Evolutionary conservation across 2,113 vertebrate genomes (phyloP).

Genomic region (Phoenicopterus ruber): DNA sequence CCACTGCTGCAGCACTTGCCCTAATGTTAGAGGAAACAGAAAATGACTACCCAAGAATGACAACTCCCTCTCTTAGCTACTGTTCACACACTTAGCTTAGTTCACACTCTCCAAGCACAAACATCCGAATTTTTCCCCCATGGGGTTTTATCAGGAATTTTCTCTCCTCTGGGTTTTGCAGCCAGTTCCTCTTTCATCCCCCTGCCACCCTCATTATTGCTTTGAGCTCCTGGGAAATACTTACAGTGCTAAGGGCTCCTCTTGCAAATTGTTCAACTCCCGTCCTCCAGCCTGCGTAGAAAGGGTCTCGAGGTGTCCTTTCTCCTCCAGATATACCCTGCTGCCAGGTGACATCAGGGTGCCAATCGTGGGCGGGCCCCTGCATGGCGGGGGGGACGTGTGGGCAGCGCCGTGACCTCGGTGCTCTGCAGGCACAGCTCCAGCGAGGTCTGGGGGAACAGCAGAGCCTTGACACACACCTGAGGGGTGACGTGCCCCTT

Average conservation of each 20-base stretch:
- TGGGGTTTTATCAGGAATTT: background rate
- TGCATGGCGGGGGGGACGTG: rapidly evolving
- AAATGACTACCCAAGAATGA: background rate
- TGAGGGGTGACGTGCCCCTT: background rate
- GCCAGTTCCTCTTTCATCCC: background rate
- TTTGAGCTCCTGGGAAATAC: slow-evolving; percentile 3
- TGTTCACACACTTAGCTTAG: too few species aligned
- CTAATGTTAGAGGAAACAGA: background rate
- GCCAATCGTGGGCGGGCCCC: background rate
- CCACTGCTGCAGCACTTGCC: background rate
- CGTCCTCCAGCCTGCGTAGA: background rate
- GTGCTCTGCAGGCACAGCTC: background rate
- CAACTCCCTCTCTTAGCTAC: background rate
- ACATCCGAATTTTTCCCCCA: background rate
- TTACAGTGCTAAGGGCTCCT: slow-evolving; percentile 46
- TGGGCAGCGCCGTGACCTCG: background rate
- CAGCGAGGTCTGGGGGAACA: background rate
- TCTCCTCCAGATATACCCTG: slow-evolving; percentile 61
- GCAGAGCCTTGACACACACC: rapidly evolving
- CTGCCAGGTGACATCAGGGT: slow-evolving; percentile 21
- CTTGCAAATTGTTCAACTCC: slow-evolving; percentile 23
- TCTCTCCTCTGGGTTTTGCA: background rate
- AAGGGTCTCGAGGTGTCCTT: slow-evolving; percentile 11
- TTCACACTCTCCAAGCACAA: background rate
- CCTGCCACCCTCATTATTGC: background rate